Base-by-base conservation (phyloP, 1,140 invertebrate genomes). In the Agrypnia vestita region DNA sequence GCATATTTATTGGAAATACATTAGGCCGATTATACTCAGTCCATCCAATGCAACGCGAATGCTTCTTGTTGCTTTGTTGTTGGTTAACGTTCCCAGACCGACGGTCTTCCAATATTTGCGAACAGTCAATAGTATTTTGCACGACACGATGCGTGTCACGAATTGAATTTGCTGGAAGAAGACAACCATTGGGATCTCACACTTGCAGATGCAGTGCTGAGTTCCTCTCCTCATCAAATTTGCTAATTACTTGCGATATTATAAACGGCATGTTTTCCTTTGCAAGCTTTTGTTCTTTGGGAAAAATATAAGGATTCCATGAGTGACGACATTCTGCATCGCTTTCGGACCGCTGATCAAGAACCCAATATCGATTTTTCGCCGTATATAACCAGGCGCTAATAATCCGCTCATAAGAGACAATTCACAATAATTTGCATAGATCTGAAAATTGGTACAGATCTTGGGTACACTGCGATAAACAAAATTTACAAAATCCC, bases 281-380 rank as follows among this genome's bases (percentile, higher is more conserved):
- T 6, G 1, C 1, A 35, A 3, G 1, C 25, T 3, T 3, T 3
- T 3, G 25, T 3, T 35, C 25, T 35, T 35, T 35, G 25, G 25
- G 25, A 6, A 35, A 35, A 35, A 72, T 72, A 72, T 12, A 51
- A 72, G 49, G 69, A 72, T 15, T 72, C 49, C 44, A 17, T 72
- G 44, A 72, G 56, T 77, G 85, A 87, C 84, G 85, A 87, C 73
- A 85, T 86, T 64, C 73, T 84, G 12, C 73, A 83, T 83, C 80
- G 59, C 44, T 67, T 84, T 55, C 73, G 81, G 80, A 17, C 75
- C 79, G 80, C 81, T n/a, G 72, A 72, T 84, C 55, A 15, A 62
- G 67, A 82, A 78, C 19, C 51, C n/a, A 43, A 84, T 25, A 74
- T 83, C 11, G 59, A 86, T 84, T 85, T 83, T 64, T 82, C 78